Percentiles rank a stretch among this genome's conserved stretches.
phyloP scores from a whole-genome alignment of 2,113 vertebrate genomes.

The Promerops cafer region DNA sequence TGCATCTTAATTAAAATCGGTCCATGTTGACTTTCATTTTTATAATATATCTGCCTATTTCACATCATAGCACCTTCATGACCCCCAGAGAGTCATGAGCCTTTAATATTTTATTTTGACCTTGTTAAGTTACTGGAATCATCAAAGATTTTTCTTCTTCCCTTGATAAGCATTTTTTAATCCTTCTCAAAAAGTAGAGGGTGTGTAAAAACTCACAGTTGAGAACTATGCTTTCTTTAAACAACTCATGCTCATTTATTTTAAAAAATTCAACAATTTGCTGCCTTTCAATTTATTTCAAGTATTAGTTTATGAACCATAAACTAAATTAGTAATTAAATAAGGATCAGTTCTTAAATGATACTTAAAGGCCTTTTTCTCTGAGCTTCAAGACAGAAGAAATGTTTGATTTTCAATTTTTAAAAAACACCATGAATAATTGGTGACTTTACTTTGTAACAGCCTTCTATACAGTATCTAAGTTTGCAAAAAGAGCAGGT shows the following conservation, averaged over 20 bases:
- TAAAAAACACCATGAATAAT: not conserved
- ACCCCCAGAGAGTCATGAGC: not conserved
- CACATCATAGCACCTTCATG: conserved; percentile 57
- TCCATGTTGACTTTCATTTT: conserved; percentile 38
- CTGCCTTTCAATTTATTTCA: not conserved
- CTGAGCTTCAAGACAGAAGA: not conserved
- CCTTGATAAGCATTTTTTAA: not conserved
- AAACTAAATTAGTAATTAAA: not conserved
- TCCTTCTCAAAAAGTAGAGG: not conserved
- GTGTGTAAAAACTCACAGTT: not conserved
- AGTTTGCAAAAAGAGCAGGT: not conserved
- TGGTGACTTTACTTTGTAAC: not conserved
- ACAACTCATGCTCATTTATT: not conserved
- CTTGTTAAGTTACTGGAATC: conserved; percentile 45
- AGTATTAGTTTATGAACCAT: not conserved
- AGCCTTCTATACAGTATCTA: not conserved
- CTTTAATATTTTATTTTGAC: conserved; percentile 66
- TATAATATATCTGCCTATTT: conserved; percentile 44
- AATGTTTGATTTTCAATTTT: not conserved
- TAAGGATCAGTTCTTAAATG: not conserved
- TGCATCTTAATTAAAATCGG: conserved; percentile 68
- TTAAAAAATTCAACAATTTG: not conserved
- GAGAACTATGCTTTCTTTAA: not conserved
- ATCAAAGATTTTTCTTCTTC: conserved; percentile 45
- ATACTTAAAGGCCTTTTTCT: not conserved